Evolutionary conservation across 2,888 invertebrate genomes (phyloP).

Genomic region (Tetropium fuscum): DNA sequence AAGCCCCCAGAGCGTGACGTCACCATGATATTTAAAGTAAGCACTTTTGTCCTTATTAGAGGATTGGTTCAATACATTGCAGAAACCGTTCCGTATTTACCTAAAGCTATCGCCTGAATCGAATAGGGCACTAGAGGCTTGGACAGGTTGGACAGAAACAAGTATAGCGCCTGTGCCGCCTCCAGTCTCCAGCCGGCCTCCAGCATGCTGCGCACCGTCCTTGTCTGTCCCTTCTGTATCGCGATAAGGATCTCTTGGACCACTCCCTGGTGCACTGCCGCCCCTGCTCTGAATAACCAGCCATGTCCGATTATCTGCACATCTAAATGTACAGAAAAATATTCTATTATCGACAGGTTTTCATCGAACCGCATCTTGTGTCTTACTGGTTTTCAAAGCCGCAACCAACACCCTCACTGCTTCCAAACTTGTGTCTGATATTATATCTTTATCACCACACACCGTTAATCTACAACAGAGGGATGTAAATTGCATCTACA

Average conservation of each 20-base stretch:
- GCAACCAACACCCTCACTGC: slow-evolving; percentile 62
- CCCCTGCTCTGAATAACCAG: slow-evolving; percentile 59
- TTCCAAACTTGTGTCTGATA: slow-evolving; percentile 64
- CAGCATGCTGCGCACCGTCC: slow-evolving; percentile 49
- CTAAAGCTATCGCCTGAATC: slow-evolving; percentile 66
- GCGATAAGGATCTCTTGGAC: slow-evolving; percentile 46
- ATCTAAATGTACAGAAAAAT: slow-evolving; percentile 45
- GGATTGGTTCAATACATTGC: too few relatives aligned
- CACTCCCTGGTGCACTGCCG: slow-evolving; percentile 45
- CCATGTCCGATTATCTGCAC: slow-evolving; percentile 52
- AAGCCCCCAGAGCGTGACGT: too few relatives aligned
- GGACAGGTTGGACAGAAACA: slow-evolving; percentile 62
- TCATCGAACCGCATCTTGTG: too few relatives aligned
- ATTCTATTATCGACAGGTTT: too few relatives aligned
- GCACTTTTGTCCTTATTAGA: too few relatives aligned
- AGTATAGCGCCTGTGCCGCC: slow-evolving; percentile 63
- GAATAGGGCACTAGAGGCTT: slow-evolving; percentile 65
- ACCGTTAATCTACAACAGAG: slow-evolving; percentile 21
- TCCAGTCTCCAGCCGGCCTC: slow-evolving; percentile 61
- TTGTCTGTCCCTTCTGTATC: slow-evolving; percentile 43
- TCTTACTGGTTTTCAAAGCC: slow-evolving; percentile 65
- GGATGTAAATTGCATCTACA: too few relatives aligned
- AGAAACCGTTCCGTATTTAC: too few relatives aligned
- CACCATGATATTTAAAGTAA: too few relatives aligned
- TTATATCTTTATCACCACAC: slow-evolving; percentile 58